Evolutionary conservation across 2,113 vertebrate genomes (phyloP).

Genomic region (Gallinago media): DNA sequence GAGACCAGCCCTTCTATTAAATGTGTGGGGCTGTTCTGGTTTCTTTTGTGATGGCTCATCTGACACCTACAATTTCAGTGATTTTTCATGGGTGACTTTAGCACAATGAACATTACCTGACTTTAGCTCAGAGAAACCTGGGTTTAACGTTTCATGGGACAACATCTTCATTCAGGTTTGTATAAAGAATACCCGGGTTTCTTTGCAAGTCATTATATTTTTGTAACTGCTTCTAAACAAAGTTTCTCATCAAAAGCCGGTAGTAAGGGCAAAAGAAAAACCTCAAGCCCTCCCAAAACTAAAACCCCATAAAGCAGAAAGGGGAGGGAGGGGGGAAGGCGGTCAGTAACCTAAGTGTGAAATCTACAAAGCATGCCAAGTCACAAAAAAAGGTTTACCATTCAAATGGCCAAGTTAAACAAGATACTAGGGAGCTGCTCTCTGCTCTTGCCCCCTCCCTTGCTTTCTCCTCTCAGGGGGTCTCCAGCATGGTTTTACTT

Average conservation of each 20-base stretch:
- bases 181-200: background rate
- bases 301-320: conserved; percentile 48
- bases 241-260: background rate
- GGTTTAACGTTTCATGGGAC: background rate
- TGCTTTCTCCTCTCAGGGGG: conserved; percentile 8
- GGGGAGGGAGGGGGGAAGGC: background rate
- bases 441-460: background rate
- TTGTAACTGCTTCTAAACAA: conserved; percentile 50
- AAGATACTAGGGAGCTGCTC: background rate
- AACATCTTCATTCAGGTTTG: background rate
- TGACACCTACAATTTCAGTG: conserved; percentile 34
- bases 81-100: conserved; percentile 29
- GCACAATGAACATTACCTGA: background rate
- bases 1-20: conserved; percentile 9
- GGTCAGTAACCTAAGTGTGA: conserved; percentile 48
- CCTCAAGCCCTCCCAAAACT: background rate
- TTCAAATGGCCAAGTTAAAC: conserved; percentile 67
- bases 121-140: background rate
- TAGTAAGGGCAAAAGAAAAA: conserved; percentile 47
- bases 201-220: background rate
- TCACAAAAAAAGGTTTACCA: conserved; percentile 52
- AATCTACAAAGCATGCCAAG: conserved; percentile 65
- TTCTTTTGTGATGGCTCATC: conserved; percentile 14
- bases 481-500: background rate
- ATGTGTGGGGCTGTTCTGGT: background rate